Base-by-base conservation (phyloP, 2,113 vertebrate species). In the Eurypyga helias region DNA sequence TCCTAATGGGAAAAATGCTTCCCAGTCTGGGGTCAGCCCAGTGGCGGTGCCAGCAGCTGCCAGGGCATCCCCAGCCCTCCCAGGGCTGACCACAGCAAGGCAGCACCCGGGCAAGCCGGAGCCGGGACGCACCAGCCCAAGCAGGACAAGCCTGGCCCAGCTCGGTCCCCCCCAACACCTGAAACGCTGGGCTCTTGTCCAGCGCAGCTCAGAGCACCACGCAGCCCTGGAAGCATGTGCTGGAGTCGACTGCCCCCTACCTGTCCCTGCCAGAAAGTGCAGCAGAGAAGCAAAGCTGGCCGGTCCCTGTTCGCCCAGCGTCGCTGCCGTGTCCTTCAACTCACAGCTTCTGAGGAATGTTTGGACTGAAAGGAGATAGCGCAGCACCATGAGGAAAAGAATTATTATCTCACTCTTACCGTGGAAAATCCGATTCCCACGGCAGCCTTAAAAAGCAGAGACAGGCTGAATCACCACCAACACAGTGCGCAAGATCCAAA, bases 161-260 rank as follows among this genome's bases (percentile, higher is more conserved):
- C 65, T 62, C 20, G 64, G 48, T 29, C 48, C 38, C 26, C 51
- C 54, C 43, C 54, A 41, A 58, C n/a, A 61, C 20, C 75, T 2
- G 1, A 69, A 91, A 41, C 1, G 1, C 43, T 61, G 38, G 12
- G 8, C 7, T 4, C 19, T 46, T 28, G 61, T 72, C 57, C 52
- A 25, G 65, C 2, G n/a, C 17, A 54, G 58, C 67, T 72, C 71
- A 46, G 26, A 83, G 70, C 78, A 64, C 36, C 0, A 3, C 4
- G 82, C 67, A 92, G 75, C 34, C 79, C 64, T 52, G 2, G 0
- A n/a, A 54, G 19, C 46, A 86, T 57, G 4, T 77, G 17, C 54
- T 83, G 86, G 88, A 83, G 58, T 90, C 1, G 25, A 90, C 43
- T 70, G 86, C 86, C 93, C 83, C 83, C 94, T 97, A 72, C 49